A percentile compares a stretch with the other conserved stretches of the same genome.
Conservation (phyloP, 2,888 invertebrate species). For the Nomada fabriciana region DNA sequence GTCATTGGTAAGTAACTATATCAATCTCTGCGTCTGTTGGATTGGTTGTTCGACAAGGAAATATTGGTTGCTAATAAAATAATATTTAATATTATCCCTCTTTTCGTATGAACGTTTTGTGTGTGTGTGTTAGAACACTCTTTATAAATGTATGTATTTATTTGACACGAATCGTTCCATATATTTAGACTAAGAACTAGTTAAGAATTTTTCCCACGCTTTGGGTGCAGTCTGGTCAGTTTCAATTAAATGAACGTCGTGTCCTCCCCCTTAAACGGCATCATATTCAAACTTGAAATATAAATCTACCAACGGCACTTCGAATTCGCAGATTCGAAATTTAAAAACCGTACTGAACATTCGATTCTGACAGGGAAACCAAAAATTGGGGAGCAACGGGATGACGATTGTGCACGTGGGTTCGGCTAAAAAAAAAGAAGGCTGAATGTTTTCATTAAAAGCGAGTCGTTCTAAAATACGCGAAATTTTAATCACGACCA, state of each 20-base stretch:
- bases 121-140: too few species aligned
- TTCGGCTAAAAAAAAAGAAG: not conserved
- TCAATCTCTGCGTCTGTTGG: not conserved
- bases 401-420: not conserved
- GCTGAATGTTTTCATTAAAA: slow-evolving; percentile 18
- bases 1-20: slow-evolving; percentile 2
- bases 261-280: too few species aligned
- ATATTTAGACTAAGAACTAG: too few species aligned
- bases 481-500: slow-evolving; percentile 34
- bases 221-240: too few species aligned
- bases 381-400: not conserved
- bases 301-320: not conserved
- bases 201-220: too few species aligned
- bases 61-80: too few species aligned
- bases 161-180: too few species aligned
- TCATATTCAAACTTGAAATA: not conserved
- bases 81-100: too few species aligned
- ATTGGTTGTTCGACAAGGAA: not conserved
- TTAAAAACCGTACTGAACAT: not conserved
- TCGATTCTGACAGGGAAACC: not conserved
- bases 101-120: too few species aligned
- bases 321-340: not conserved
- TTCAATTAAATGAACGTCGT: too few species aligned
- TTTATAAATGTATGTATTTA: too few species aligned
- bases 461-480: slow-evolving; percentile 16